Percentiles rank a stretch among this genome's conserved stretches.
Evolutionary conservation across 1,140 invertebrate species (phyloP).

Genomic region (Trachymyrmex septentrionalis): DNA sequence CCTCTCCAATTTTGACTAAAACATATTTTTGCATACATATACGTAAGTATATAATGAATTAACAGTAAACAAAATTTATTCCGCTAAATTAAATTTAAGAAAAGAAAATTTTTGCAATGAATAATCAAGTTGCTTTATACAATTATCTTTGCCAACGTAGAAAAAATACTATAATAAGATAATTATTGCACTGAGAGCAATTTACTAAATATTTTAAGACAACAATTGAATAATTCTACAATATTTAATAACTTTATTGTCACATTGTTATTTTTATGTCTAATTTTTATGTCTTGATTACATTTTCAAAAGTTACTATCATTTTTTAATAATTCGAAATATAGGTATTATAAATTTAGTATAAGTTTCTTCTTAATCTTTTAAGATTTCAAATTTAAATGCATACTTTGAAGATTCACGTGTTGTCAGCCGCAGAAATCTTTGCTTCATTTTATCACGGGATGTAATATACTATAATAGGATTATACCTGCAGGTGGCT

Average conservation of each 20-base stretch:
- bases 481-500: slow-evolving; percentile 74
- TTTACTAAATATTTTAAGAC: background rate
- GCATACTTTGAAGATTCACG: background rate
- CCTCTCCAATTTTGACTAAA: background rate
- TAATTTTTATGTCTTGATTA: background rate
- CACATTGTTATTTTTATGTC: background rate
- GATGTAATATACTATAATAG: slow-evolving; percentile 65
- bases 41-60: background rate
- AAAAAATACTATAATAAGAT: background rate
- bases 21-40: background rate
- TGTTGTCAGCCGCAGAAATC: slow-evolving; percentile 34
- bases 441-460: slow-evolving; percentile 59
- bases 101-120: background rate
- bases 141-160: too few relatives aligned
- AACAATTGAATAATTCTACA: background rate
- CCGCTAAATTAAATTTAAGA: background rate
- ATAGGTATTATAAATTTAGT: background rate
- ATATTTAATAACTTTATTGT: background rate
- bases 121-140: background rate
- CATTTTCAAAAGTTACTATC: background rate
- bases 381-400: background rate
- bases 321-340: slow-evolving; percentile 6
- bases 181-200: background rate
- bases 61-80: slow-evolving; percentile 12
- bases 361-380: background rate